phyloP scores from a whole-genome alignment of 2,888 invertebrate species.

The Barypeithes pellucidus region DNA sequence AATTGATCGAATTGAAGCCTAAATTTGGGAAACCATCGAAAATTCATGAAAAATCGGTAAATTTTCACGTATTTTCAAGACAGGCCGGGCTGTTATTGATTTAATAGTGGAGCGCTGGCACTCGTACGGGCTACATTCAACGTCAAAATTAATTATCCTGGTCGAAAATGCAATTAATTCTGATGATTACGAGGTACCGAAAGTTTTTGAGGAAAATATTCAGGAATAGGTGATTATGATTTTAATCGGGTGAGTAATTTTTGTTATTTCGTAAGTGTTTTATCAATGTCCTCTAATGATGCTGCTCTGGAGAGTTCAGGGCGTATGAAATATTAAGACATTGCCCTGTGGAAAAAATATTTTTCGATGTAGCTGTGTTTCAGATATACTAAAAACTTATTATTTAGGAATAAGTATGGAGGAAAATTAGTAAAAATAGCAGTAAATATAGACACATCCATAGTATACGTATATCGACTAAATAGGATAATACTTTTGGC shows the following conservation, averaged over 20 bases:
- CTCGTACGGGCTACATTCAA: conserved; percentile 50
- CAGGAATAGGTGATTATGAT: conserved; percentile 69
- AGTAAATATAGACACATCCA: too few relatives aligned
- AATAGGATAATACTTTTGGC: too few relatives aligned
- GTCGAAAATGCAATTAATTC: conserved; percentile 66
- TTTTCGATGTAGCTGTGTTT: too few relatives aligned
- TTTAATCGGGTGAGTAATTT: conserved; percentile 63
- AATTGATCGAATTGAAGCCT: conserved; percentile 49
- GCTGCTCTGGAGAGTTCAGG: conserved; percentile 5
- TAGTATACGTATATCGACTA: too few relatives aligned
- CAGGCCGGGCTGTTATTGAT: conserved; percentile 53
- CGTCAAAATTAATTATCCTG: conserved; percentile 60
- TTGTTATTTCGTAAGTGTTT: conserved; percentile 2
- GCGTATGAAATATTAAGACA: conserved; percentile 30
- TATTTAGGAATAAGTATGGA: too few relatives aligned
- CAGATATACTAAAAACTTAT: too few relatives aligned
- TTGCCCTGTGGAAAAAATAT: too few relatives aligned
- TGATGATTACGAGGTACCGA: conserved; percentile 62
- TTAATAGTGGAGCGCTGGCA: conserved; percentile 53
- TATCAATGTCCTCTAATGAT: neutral
- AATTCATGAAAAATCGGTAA: conserved; percentile 23
- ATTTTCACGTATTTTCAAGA: conserved; percentile 51
- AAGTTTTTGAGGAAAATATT: conserved; percentile 65
- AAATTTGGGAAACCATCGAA: conserved; percentile 17
- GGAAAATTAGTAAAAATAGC: too few relatives aligned